A percentile compares a stretch with the other conserved stretches of the same genome.
Conservation (phyloP, 2,113 vertebrate species). For the Zosterops borbonicus region DNA sequence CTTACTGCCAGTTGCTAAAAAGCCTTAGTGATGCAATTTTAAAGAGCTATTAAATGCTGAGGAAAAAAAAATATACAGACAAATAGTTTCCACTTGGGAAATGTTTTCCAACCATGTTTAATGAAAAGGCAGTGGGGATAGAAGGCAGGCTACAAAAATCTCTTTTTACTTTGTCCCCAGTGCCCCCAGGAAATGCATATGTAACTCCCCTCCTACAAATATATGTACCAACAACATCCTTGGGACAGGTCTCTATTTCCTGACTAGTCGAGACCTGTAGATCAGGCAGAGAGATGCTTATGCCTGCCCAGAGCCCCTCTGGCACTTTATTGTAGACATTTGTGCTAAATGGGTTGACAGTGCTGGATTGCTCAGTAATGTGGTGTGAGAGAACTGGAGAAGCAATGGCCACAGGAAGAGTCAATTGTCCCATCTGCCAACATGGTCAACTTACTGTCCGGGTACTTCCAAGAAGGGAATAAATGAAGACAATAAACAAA, state of each 20-base stretch:
- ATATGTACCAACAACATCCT: background rate
- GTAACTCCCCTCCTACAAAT: background rate
- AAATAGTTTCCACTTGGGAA: background rate
- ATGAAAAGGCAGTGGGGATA: background rate
- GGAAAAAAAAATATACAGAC: background rate
- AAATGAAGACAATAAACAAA: background rate
- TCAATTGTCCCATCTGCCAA: background rate
- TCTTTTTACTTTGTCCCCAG: background rate
- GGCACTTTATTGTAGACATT: accelerated
- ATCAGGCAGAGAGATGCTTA: background rate
- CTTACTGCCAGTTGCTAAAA: background rate
- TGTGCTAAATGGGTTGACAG: background rate
- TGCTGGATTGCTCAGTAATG: background rate
- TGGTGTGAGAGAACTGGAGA: background rate
- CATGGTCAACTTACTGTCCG: background rate
- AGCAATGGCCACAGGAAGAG: background rate
- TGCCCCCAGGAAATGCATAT: accelerated
- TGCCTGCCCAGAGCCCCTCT: background rate
- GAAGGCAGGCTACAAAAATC: background rate
- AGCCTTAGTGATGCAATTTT: background rate
- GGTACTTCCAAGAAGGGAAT: background rate
- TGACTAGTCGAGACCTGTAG: background rate
- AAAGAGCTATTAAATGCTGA: background rate
- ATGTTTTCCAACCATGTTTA: background rate
- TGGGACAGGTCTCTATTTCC: background rate